Percentiles rank a stretch among this genome's conserved stretches.
phyloP scores from a whole-genome alignment of 1,140 invertebrate genomes.

The Anthonomus grandis region DNA sequence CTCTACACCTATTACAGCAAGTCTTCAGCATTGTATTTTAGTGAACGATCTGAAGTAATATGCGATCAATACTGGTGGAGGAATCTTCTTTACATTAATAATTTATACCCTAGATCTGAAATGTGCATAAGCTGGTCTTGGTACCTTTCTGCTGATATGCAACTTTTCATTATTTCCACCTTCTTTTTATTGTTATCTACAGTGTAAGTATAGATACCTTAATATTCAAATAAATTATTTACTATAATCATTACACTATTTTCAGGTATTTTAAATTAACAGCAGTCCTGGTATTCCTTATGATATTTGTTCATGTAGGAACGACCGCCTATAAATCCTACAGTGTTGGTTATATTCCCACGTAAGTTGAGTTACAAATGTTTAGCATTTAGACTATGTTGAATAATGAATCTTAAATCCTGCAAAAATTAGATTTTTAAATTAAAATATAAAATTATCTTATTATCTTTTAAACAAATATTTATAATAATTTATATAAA shows the following conservation, averaged over 20 bases:
- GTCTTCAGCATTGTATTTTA: constrained; percentile 52
- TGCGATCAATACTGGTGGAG: constrained; percentile 64
- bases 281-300: constrained; percentile 29
- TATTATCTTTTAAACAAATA: too few relatives aligned
- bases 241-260: constrained; percentile 7
- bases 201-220: constrained; percentile 48
- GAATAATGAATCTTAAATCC: too few relatives aligned
- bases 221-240: background rate
- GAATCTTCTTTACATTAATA: constrained; percentile 63
- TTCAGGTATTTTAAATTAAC: constrained; percentile 48
- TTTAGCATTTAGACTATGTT: too few relatives aligned
- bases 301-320: constrained; percentile 44
- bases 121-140: constrained; percentile 77
- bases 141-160: constrained; percentile 80
- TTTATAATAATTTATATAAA: too few relatives aligned
- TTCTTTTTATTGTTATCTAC: constrained; percentile 54
- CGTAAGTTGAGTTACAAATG: too few relatives aligned
- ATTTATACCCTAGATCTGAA: constrained; percentile 53
- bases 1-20: constrained; percentile 51
- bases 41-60: constrained; percentile 50
- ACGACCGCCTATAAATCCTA: constrained; percentile 48
- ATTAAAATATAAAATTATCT: too few relatives aligned
- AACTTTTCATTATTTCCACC: constrained; percentile 64
- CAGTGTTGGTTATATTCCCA: constrained; percentile 45
- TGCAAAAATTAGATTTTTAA: too few relatives aligned